Percentiles rank a stretch among this genome's conserved stretches.
These are phyloP conservation scores for Graptemys geographica DNA, from an alignment of 2,797 vertebrate species.

Conservation along the genomic window DNA sequence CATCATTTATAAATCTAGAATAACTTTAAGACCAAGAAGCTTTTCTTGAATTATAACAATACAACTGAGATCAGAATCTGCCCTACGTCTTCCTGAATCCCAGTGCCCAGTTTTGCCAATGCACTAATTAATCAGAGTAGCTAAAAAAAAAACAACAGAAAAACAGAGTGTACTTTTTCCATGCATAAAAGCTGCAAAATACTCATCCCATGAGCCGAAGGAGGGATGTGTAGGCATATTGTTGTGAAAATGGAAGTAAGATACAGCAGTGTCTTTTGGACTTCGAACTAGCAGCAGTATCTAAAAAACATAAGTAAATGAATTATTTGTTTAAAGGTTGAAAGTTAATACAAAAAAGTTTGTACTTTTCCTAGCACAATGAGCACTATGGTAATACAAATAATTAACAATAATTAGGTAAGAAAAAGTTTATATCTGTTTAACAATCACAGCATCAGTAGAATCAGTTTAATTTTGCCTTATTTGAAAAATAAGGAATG, in stretches of 20 bases:
- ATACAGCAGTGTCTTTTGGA: no score
- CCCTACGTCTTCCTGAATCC: not conserved
- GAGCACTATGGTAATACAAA: not conserved
- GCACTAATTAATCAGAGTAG: not conserved
- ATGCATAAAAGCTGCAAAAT: conserved; percentile 77
- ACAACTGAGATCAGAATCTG: no score
- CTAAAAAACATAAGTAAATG: not conserved
- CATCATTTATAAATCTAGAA: not conserved
- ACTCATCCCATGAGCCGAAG: conserved; percentile 74
- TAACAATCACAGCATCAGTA: not conserved
- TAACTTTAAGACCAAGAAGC: no score
- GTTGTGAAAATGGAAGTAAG: no score
- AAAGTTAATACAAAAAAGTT: not conserved
- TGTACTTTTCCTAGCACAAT: not conserved
- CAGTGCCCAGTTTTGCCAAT: not conserved
- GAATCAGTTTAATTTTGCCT: not conserved
- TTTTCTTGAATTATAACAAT: no score
- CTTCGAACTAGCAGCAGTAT: not conserved
- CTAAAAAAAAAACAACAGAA: not conserved
- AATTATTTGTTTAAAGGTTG: not conserved
- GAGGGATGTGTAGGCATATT: no score
- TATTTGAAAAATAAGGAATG: not conserved
- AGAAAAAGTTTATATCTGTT: not conserved
- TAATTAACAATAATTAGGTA: not conserved
- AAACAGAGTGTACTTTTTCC: conserved; percentile 68